phyloP scores from a whole-genome alignment of 2,888 invertebrate species.

The Achlya flavicornis region DNA sequence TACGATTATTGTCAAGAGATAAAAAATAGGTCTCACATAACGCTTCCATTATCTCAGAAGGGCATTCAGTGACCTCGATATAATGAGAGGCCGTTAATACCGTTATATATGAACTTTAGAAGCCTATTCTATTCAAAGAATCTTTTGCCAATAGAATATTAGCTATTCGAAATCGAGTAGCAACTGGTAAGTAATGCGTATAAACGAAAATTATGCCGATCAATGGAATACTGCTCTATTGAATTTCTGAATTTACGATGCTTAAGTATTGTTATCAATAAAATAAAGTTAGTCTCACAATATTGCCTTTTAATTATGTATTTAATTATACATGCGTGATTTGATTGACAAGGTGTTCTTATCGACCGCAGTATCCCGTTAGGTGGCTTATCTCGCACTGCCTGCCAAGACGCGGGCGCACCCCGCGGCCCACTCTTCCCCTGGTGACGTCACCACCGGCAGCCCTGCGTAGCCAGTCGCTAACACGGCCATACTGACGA shows the following conservation, averaged over 20 bases:
- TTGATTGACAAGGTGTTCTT: no score
- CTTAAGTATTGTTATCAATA: no score
- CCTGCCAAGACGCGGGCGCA: no score
- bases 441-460: no score
- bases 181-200: not conserved
- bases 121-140: not conserved
- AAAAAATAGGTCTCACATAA: slow-evolving; percentile 29
- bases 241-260: not conserved
- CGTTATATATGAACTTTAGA: slow-evolving; percentile 6
- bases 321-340: no score
- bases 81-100: slow-evolving; percentile 21
- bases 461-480: no score
- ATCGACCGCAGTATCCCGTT: no score
- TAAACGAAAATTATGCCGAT: slow-evolving; percentile 1
- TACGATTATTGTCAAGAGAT: slow-evolving; percentile 28
- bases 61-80: slow-evolving; percentile 25
- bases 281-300: no score
- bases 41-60: slow-evolving; percentile 26
- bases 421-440: no score
- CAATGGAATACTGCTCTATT: not conserved
- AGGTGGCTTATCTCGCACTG: no score
- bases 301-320: no score
- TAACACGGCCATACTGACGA: no score
- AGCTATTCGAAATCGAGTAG: not conserved
- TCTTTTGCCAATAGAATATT: slow-evolving; percentile 12